Percentiles rank a stretch among this genome's conserved stretches.
These are phyloP conservation scores for Pangasius mekongensis DNA, from an alignment of 2,797 vertebrate genomes.

Conservation along the genomic window DNA sequence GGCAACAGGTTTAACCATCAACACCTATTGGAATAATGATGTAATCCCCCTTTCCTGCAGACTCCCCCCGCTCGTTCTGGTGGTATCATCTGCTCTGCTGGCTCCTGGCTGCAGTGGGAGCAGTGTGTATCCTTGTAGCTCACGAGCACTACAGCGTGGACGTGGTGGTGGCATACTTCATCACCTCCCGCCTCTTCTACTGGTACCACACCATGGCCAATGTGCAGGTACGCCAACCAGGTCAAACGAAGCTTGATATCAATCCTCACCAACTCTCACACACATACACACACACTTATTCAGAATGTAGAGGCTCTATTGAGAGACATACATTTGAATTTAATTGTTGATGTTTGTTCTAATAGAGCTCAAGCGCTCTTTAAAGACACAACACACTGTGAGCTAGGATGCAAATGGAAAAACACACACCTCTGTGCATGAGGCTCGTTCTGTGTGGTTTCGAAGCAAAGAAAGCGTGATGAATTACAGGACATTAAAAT, in stretches of 20 bases:
- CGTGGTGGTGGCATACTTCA: conserved; percentile 93
- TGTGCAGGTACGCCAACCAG: conserved; percentile 80
- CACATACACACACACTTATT: background rate
- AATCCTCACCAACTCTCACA: background rate
- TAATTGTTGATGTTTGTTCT: background rate
- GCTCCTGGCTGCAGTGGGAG: conserved; percentile 90
- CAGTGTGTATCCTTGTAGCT: conserved; percentile 92
- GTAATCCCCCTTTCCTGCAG: conserved; percentile 65
- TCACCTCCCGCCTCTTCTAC: conserved; percentile 98
- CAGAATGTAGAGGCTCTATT: background rate
- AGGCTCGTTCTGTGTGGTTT: conserved; percentile 23
- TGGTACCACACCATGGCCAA: conserved; percentile 99
- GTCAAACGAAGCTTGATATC: background rate
- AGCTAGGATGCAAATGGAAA: background rate
- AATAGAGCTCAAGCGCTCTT: background rate
- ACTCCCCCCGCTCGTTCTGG: conserved; percentile 95
- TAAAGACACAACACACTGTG: background rate
- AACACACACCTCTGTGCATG: background rate
- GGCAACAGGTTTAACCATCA: background rate
- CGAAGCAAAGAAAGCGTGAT: conserved; percentile 17
- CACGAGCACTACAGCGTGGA: conserved; percentile 97
- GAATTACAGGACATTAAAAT: conserved; percentile 42
- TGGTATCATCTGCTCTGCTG: conserved; percentile 97
- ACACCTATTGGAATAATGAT: background rate
- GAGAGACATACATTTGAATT: background rate